phyloP scores from a whole-genome alignment of 2,113 vertebrate genomes.

The Carassius gibelio region DNA sequence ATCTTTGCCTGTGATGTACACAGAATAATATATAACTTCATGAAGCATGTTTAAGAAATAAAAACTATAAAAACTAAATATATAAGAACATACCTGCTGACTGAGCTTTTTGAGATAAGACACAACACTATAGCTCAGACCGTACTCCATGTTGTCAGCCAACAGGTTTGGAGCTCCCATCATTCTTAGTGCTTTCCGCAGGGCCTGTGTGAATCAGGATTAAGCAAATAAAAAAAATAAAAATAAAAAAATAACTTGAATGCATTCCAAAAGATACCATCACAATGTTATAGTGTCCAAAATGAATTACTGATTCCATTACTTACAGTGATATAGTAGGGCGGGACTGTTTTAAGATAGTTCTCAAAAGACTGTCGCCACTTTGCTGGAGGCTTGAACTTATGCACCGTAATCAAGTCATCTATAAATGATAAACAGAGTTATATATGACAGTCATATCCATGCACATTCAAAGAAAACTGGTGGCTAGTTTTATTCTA shows the following conservation, averaged over 20 bases:
- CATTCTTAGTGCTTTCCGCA: conserved; percentile 94
- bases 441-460: background rate
- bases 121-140: conserved; percentile 95
- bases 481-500: too few species aligned
- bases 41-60: background rate
- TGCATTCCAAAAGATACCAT: background rate
- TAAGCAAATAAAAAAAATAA: background rate
- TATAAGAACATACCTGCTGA: conserved; percentile 82
- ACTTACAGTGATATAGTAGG: conserved; percentile 77
- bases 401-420: conserved; percentile 97
- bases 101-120: conserved; percentile 98
- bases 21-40: background rate
- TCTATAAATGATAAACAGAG: conserved; percentile 70
- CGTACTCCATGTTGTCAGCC: conserved; percentile 95
- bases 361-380: conserved; percentile 98
- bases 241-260: background rate
- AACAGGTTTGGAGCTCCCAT: conserved; percentile 97
- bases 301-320: background rate
- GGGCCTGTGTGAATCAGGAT: conserved; percentile 73
- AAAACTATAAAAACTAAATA: background rate
- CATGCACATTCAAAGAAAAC: background rate
- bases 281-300: conserved; percentile 52
- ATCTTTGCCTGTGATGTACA: conserved; percentile 84
- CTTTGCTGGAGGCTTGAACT: conserved; percentile 92
- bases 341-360: conserved; percentile 97